phyloP scores from a whole-genome alignment of 2,888 invertebrate species.

The Carpatolechia fugitivella region DNA sequence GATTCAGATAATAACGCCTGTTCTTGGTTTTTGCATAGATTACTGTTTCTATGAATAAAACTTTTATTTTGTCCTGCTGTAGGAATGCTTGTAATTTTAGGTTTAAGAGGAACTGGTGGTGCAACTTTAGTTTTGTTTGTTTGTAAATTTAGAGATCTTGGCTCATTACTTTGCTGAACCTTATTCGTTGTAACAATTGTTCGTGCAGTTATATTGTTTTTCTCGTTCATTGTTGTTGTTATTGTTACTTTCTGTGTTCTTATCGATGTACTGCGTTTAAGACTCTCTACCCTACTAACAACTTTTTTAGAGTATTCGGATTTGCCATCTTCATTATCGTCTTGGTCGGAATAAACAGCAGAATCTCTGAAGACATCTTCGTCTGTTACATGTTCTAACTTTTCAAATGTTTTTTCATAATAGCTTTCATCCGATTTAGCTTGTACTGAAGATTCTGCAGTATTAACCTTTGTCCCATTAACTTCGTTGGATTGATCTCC shows the following conservation, averaged over 20 bases:
- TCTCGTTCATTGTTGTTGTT: conserved; percentile 43
- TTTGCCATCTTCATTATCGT: conserved; percentile 69
- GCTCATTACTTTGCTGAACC: conserved; percentile 32
- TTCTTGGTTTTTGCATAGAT: conserved; percentile 39
- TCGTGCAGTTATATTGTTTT: conserved; percentile 39
- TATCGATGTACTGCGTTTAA: conserved; percentile 52
- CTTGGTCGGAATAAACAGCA: conserved; percentile 89
- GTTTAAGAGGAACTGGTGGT: conserved; percentile 83
- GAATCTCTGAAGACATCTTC: conserved; percentile 88
- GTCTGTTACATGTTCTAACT: conserved; percentile 84
- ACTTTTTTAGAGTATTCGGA: conserved; percentile 35
- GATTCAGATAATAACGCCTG: conserved; percentile 51
- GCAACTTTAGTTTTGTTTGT: conserved; percentile 75
- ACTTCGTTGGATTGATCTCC: conserved; percentile 19
- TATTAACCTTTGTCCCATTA: conserved; percentile 29
- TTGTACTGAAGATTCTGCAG: conserved; percentile 30
- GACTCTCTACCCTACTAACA: conserved; percentile 49
- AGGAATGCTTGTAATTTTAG: conserved; percentile 61
- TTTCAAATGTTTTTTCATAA: conserved; percentile 87
- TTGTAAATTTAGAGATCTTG: conserved; percentile 33
- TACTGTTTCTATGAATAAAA: conserved; percentile 25
- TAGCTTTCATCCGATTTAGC: conserved; percentile 81
- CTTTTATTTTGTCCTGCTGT: conserved; percentile 36
- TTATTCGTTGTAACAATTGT: conserved; percentile 40
- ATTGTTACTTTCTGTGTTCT: conserved; percentile 48